Conservation (phyloP, 2,888 invertebrate genomes). For the Zhuqinia jingwanae region DNA sequence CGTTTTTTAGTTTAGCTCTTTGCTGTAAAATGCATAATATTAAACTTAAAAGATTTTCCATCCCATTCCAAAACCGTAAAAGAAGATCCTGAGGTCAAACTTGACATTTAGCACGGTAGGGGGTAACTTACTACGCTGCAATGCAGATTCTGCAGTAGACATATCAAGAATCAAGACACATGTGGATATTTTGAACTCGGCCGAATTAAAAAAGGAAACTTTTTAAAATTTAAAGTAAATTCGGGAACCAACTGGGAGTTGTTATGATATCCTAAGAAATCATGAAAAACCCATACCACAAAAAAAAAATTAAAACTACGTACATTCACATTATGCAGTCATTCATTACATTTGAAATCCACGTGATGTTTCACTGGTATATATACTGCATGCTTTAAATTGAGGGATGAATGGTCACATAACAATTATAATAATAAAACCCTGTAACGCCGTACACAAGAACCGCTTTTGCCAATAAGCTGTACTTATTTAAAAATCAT, state of each 20-base stretch:
- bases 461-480: no score
- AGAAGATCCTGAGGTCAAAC: slow-evolving; percentile 74
- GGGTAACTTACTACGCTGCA: slow-evolving; percentile 68
- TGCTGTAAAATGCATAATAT: slow-evolving; percentile 18
- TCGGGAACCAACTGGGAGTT: slow-evolving; percentile 13
- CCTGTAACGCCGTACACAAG: no score
- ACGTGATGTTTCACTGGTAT: no score
- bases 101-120: slow-evolving; percentile 74
- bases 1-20: neutral
- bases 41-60: slow-evolving; percentile 35
- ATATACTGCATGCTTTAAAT: no score
- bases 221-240: slow-evolving; percentile 46
- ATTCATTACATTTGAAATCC: no score
- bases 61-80: neutral
- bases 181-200: slow-evolving; percentile 36
- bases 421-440: no score
- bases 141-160: slow-evolving; percentile 39
- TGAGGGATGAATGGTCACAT: no score
- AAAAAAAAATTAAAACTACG: no score
- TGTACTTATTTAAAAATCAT: no score
- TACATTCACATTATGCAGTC: no score
- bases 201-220: neutral
- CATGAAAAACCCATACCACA: no score
- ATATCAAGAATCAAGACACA: no score
- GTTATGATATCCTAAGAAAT: slow-evolving; percentile 40